Conservation (phyloP, 1,140 invertebrate species). For the Leptinotarsa undecemlineata region DNA sequence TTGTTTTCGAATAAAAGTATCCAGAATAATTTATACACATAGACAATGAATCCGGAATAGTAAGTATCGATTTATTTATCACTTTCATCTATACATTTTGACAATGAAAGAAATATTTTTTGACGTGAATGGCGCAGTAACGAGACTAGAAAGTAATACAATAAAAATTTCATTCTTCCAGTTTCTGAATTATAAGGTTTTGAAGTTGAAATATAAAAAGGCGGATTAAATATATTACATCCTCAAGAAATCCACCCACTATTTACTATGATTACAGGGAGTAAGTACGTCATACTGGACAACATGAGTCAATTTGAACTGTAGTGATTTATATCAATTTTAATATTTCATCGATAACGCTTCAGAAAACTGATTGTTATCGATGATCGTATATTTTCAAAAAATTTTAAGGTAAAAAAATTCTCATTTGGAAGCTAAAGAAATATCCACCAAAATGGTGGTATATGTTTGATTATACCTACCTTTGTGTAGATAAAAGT, state of each 20-base stretch:
- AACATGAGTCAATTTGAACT: slow-evolving; percentile 30
- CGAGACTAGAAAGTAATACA: background rate
- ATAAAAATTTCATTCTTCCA: background rate
- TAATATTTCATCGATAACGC: too few relatives aligned
- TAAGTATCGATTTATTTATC: slow-evolving; percentile 54
- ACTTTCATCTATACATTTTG: slow-evolving; percentile 36
- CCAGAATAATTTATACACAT: slow-evolving; percentile 11
- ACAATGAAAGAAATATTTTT: slow-evolving; percentile 27
- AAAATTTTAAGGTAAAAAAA: too few relatives aligned
- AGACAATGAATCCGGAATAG: slow-evolving; percentile 56
- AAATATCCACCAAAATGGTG: too few relatives aligned
- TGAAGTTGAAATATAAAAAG: background rate
- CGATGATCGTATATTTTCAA: too few relatives aligned
- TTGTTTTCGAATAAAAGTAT: slow-evolving; percentile 1
- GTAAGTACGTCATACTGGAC: slow-evolving; percentile 34
- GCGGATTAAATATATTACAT: background rate
- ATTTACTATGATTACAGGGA: slow-evolving; percentile 28
- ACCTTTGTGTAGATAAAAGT: too few relatives aligned
- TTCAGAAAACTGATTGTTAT: too few relatives aligned
- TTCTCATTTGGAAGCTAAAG: too few relatives aligned
- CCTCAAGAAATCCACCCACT: slow-evolving; percentile 35
- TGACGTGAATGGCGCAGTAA: background rate
- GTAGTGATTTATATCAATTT: background rate
- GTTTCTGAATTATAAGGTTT: background rate
- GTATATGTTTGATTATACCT: too few relatives aligned